Evolutionary conservation across 2,113 vertebrate genomes (phyloP), one percentile per base, ranked within the genome.

Genomic region (Dasypus novemcinctus): DNA sequence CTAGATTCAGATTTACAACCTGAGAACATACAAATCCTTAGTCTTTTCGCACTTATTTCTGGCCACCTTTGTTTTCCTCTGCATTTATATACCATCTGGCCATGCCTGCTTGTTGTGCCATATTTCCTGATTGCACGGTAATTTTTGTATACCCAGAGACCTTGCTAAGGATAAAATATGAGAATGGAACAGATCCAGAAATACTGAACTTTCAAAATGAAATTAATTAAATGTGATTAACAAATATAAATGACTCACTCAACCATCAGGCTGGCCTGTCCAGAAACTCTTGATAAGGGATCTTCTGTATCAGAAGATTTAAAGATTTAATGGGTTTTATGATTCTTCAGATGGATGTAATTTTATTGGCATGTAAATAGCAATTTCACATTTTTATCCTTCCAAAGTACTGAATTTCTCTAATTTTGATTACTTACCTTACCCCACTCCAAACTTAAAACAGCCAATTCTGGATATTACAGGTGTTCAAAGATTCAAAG

Each of bases 141-240:
- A 52, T 76, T 63, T 81, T 76, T 76, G 31, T 27, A 85, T 71
- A 78, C n/a, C 18, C 72, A 38, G 15, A 90, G 72, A 85, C 21
- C 33, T 92, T 96, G 66, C 63, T 96, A 43, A 83, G 31, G 64
- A 52, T 43, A 91, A 92, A 95, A 91, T 71, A 78, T 0, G 18
- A 64, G 27, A 88, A 31, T 94, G 61, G 81, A 96, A 95, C 4
- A 74, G 36, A 82, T 69, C 88, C 27, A 96, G 83, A 93, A 94
- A 91, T 78, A 89, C 1, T 54, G 20, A 17, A 66, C 21, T 94
- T 94, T 76, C 3, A 36, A 95, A 95, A 91, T 90, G 90, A 91
- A 94, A 91, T 96, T 91, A 90, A 95, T 92, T 94, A 93, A 95
- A 86, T 75, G 63, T 69, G 18, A 93, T 86, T 91, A 96, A 86